These are phyloP conservation scores for Phalacrocorax brasilianus DNA, from an alignment of 2,113 vertebrate genomes.

Conservation along the genomic window DNA sequence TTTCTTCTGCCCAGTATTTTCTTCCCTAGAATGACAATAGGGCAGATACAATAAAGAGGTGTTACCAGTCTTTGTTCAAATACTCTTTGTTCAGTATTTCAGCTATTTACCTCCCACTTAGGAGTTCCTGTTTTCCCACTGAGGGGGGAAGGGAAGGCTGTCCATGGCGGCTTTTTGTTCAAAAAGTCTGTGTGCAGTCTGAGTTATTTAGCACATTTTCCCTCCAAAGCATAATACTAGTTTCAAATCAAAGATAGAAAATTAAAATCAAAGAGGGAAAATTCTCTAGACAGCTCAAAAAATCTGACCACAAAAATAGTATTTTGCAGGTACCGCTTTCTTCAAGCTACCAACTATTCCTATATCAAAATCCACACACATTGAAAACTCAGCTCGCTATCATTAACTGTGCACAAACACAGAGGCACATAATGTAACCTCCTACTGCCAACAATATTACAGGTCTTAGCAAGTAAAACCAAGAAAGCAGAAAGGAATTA, in stretches of 20 bases:
- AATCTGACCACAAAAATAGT: background rate
- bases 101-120: background rate
- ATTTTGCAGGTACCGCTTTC: background rate
- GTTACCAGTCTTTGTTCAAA: constrained; percentile 7
- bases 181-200: background rate
- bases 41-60: constrained; percentile 5
- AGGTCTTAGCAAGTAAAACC: background rate
- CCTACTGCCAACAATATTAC: background rate
- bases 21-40: background rate
- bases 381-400: background rate
- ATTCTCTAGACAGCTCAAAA: background rate
- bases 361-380: background rate
- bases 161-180: background rate
- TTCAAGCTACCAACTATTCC: background rate
- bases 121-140: constrained; percentile 52
- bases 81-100: constrained; percentile 19
- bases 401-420: background rate
- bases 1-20: constrained; percentile 1
- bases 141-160: background rate
- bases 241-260: background rate
- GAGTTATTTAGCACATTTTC: background rate
- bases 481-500: background rate
- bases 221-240: background rate
- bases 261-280: background rate
- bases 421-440: background rate